These are phyloP conservation scores for Astyanax mexicanus DNA, from an alignment of 2,797 vertebrate species.

Conservation along the genomic window DNA sequence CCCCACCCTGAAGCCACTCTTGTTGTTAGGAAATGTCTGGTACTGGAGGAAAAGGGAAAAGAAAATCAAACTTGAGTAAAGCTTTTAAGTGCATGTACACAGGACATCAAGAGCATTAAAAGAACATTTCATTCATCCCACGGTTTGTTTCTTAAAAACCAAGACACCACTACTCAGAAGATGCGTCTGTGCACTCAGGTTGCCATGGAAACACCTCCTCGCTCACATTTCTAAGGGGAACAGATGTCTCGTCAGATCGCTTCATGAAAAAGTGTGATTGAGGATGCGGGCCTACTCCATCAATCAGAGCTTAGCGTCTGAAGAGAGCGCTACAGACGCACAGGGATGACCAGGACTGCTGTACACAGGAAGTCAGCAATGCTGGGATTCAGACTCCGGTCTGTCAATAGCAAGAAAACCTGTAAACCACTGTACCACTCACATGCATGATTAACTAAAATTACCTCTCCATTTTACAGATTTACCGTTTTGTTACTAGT, in stretches of 20 bases:
- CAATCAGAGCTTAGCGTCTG: neutral
- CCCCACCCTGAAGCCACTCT: conserved; percentile 78
- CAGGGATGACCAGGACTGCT: neutral
- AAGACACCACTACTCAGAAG: conserved; percentile 16
- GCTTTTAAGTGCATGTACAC: neutral
- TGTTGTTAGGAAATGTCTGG: conserved; percentile 73
- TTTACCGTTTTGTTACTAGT: too few species aligned
- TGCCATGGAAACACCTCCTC: conserved; percentile 56
- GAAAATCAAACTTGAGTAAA: neutral
- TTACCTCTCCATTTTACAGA: too few species aligned
- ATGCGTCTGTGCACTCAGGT: conserved; percentile 21
- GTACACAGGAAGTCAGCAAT: neutral
- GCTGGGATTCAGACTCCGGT: neutral
- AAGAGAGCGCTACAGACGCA: neutral
- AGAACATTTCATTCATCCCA: neutral
- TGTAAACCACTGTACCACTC: too few species aligned
- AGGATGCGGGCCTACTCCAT: conserved; percentile 14
- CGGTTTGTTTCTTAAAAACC: neutral
- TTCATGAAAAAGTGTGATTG: conserved; percentile 36
- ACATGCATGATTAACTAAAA: too few species aligned
- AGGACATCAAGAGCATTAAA: neutral
- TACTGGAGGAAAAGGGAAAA: conserved; percentile 59
- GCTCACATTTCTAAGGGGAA: conserved; percentile 49
- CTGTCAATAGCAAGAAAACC: neutral
- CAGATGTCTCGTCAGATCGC: conserved; percentile 57